Conservation (phyloP, 2,113 vertebrate genomes). For the Micronycteris hirsuta region DNA sequence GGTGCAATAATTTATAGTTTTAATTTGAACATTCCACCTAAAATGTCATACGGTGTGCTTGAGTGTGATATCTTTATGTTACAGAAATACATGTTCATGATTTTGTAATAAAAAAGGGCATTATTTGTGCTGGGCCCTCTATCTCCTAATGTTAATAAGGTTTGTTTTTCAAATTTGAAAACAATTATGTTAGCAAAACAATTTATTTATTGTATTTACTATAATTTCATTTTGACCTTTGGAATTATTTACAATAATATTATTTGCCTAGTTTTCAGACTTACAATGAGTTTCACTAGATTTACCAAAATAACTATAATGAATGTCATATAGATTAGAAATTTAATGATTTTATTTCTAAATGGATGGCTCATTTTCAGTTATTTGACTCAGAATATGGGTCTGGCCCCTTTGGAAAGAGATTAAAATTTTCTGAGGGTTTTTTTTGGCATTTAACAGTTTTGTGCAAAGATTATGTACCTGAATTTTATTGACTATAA, state of each 20-base stretch:
- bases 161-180: not conserved
- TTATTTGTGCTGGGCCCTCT: too few species aligned
- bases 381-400: not conserved
- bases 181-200: not conserved
- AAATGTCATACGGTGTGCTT: too few species aligned
- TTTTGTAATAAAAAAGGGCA: too few species aligned
- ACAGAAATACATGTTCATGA: too few species aligned
- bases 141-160: not conserved
- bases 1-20: too few species aligned
- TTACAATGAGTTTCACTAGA: not conserved
- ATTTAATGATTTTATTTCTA: not conserved
- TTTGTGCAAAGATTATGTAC: not conserved
- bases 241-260: not conserved
- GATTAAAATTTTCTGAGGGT: not conserved
- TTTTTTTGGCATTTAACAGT: not conserved
- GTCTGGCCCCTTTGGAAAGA: not conserved
- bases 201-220: not conserved
- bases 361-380: not conserved
- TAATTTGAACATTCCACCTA: too few species aligned
- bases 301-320: not conserved
- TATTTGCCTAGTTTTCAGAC: not conserved
- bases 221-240: not conserved
- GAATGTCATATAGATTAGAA: not conserved
- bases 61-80: too few species aligned
- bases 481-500: not conserved